Evolutionary conservation across 2,113 vertebrate species (phyloP).

Genomic region (Protobothrops mucrosquamatus): DNA sequence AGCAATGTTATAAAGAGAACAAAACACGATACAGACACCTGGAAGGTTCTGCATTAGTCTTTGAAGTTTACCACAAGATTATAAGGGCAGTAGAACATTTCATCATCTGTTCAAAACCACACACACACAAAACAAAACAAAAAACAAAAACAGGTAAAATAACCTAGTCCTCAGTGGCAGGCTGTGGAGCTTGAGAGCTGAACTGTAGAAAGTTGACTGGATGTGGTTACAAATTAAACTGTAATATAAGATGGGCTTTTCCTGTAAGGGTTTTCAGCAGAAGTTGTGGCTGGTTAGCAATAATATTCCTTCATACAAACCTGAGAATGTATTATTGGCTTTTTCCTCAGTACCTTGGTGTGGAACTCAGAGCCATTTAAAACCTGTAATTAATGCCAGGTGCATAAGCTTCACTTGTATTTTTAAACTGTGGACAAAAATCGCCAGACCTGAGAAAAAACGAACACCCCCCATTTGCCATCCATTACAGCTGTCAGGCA

Average conservation of each 20-base stretch:
- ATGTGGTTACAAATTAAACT: slow-evolving; percentile 54
- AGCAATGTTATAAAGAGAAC: slow-evolving; percentile 16
- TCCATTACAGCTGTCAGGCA: slow-evolving; percentile 59
- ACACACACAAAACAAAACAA: neutral
- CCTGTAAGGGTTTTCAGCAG: slow-evolving; percentile 57
- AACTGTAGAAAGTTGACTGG: slow-evolving; percentile 38
- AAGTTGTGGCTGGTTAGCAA: slow-evolving; percentile 45
- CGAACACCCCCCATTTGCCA: slow-evolving; percentile 56
- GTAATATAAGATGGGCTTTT: slow-evolving; percentile 51
- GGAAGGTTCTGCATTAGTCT: neutral
- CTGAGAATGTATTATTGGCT: slow-evolving; percentile 45
- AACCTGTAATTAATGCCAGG: slow-evolving; percentile 59
- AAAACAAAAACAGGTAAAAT: slow-evolving; percentile 15
- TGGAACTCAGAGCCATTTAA: slow-evolving; percentile 54
- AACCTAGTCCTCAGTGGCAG: neutral
- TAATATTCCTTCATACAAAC: slow-evolving; percentile 56
- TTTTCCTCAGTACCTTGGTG: slow-evolving; percentile 42
- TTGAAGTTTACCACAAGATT: slow-evolving; percentile 35
- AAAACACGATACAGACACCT: slow-evolving; percentile 28
- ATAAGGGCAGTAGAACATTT: slow-evolving; percentile 33
- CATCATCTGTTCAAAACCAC: slow-evolving; percentile 20
- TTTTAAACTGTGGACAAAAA: slow-evolving; percentile 58
- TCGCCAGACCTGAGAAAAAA: slow-evolving; percentile 32
- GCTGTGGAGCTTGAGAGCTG: slow-evolving; percentile 19
- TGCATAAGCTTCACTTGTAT: slow-evolving; percentile 56